These are phyloP conservation scores for Numenius phaeopus DNA, from an alignment of 2,797 vertebrate genomes.

Conservation along the genomic window DNA sequence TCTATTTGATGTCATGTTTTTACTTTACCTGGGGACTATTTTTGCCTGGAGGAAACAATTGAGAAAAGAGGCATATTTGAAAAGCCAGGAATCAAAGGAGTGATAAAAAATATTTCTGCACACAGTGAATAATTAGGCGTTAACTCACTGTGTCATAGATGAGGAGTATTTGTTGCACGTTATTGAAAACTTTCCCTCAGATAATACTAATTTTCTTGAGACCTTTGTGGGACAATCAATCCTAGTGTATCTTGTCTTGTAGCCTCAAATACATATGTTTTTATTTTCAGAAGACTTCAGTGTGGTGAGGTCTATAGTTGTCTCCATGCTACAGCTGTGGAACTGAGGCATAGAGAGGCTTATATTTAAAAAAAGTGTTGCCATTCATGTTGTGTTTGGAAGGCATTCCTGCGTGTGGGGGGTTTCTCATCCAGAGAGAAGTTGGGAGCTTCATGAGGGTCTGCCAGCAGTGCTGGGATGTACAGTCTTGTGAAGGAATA, in stretches of 20 bases:
- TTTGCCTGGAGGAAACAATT: constrained; percentile 48
- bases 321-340: background rate
- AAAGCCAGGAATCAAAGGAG: constrained; percentile 43
- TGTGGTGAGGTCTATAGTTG: background rate
- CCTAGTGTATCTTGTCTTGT: background rate
- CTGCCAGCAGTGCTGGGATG: background rate
- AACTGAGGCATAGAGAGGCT: background rate
- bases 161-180: background rate
- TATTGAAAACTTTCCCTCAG: background rate
- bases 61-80: background rate
- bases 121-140: constrained; percentile 11
- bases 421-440: background rate
- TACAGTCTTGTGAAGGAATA: background rate
- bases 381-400: background rate
- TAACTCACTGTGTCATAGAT: background rate
- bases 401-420: background rate
- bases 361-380: background rate
- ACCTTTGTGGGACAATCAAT: background rate
- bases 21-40: constrained; percentile 35
- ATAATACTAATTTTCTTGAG: background rate
- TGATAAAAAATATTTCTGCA: constrained; percentile 16
- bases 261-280: background rate
- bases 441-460: background rate
- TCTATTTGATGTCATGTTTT: constrained; percentile 46
- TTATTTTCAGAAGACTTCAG: background rate